These are phyloP conservation scores for Tetragnatha montana DNA, from an alignment of 2,888 invertebrate genomes.

Conservation along the genomic window DNA sequence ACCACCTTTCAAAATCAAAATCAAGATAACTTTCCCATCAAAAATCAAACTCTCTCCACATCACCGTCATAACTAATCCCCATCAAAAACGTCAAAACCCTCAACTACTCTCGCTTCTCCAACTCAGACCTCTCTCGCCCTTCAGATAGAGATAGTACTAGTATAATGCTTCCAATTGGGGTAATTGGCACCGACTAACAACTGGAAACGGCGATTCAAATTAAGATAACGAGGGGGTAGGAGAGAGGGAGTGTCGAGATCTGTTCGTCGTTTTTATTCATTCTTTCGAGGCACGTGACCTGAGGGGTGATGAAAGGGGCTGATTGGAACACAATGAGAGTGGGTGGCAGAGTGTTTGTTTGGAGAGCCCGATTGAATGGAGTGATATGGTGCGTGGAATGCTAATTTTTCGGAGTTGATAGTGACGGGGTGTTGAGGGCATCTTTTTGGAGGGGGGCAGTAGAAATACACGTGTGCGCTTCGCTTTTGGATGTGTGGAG, in stretches of 20 bases:
- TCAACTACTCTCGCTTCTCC: too few relatives aligned
- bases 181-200: conserved; percentile 65
- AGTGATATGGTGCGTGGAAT: background rate
- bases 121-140: too few relatives aligned
- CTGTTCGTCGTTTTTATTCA: conserved; percentile 54
- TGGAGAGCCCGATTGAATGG: background rate
- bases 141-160: background rate
- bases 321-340: conserved; percentile 32
- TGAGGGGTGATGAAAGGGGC: conserved; percentile 30
- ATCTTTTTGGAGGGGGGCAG: background rate
- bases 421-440: background rate
- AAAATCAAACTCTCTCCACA: too few relatives aligned
- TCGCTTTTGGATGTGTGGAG: too few relatives aligned
- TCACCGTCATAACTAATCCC: too few relatives aligned
- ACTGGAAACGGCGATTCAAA: conserved; percentile 65
- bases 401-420: background rate
- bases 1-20: too few relatives aligned
- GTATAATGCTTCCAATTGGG: conserved; percentile 32
- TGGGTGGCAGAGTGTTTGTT: background rate
- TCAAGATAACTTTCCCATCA: too few relatives aligned
- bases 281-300: conserved; percentile 43
- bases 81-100: too few relatives aligned
- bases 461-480: background rate
- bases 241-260: too few relatives aligned
- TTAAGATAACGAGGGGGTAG: conserved; percentile 58